Conservation (phyloP, 1,140 invertebrate genomes). For the Cydia strobilella region DNA sequence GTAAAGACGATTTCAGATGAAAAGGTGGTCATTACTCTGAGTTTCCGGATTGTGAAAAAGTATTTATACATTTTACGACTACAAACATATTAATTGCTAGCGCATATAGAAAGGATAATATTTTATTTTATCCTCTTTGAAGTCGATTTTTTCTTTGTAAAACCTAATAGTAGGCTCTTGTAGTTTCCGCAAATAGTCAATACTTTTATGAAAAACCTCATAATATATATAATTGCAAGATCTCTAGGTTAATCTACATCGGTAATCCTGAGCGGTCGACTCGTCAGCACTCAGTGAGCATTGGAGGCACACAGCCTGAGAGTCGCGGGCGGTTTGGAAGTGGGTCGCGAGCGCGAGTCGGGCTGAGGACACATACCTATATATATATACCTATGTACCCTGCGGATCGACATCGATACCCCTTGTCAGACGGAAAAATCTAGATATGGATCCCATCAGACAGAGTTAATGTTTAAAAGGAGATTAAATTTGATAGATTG, state of each 20-base stretch:
- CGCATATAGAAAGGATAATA: too few relatives aligned
- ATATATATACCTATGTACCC: too few relatives aligned
- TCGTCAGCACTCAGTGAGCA: neutral
- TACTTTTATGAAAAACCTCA: too few relatives aligned
- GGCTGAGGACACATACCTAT: slow-evolving; percentile 17
- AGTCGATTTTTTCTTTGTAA: too few relatives aligned
- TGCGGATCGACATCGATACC: slow-evolving; percentile 7
- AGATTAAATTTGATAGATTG: neutral
- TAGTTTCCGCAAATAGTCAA: too few relatives aligned
- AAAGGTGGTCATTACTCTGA: too few relatives aligned
- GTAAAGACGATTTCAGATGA: too few relatives aligned
- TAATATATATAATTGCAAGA: neutral
- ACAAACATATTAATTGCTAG: too few relatives aligned
- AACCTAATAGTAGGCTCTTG: too few relatives aligned
- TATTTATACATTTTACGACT: too few relatives aligned
- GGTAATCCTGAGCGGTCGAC: neutral
- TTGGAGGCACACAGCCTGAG: neutral
- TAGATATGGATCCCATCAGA: slow-evolving; percentile 10
- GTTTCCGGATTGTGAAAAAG: too few relatives aligned
- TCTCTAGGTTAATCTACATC: neutral
- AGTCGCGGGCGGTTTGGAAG: slow-evolving; percentile 43
- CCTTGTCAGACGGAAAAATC: neutral
- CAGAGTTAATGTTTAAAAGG: neutral
- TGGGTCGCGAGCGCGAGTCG: slow-evolving; percentile 46
- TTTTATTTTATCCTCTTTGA: too few relatives aligned